Conservation (phyloP, 2,113 vertebrate genomes). For the Seriola dumerili region DNA sequence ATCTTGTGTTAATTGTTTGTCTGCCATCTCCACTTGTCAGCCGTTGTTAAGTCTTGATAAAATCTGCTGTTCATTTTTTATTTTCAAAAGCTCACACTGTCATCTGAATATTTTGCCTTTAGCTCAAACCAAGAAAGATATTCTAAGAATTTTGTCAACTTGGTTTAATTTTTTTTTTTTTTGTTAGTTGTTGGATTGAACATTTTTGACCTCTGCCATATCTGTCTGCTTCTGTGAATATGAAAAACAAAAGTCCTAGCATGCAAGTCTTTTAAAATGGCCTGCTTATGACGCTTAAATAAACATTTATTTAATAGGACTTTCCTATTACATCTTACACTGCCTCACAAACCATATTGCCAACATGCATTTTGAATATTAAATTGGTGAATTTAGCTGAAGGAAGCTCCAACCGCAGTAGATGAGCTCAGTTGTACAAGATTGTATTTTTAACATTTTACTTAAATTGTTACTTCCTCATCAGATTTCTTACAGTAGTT, state of each 20-base stretch:
- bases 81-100: slow-evolving; percentile 28
- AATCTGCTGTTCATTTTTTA: slow-evolving; percentile 46
- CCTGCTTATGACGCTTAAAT: slow-evolving; percentile 10
- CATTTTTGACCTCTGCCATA: slow-evolving; percentile 16
- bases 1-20: slow-evolving; percentile 32
- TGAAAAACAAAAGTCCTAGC: slow-evolving; percentile 5
- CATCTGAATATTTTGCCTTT: slow-evolving; percentile 56
- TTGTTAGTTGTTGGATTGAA: neutral
- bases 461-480: slow-evolving; percentile 36
- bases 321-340: neutral
- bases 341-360: slow-evolving; percentile 15
- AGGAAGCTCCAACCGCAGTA: slow-evolving; percentile 42
- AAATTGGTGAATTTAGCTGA: slow-evolving; percentile 47
- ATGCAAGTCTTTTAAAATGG: neutral
- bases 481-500: slow-evolving; percentile 68
- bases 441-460: slow-evolving; percentile 82
- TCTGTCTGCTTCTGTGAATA: slow-evolving; percentile 22
- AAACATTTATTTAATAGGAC: neutral
- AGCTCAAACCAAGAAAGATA: slow-evolving; percentile 40
- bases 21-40: slow-evolving; percentile 35
- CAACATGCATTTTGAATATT: slow-evolving; percentile 48
- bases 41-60: slow-evolving; percentile 40
- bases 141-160: slow-evolving; percentile 9
- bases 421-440: slow-evolving; percentile 70
- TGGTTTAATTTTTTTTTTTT: neutral